Conservation (phyloP, 2,797 vertebrate species). For the Acipenser transmontanus region DNA sequence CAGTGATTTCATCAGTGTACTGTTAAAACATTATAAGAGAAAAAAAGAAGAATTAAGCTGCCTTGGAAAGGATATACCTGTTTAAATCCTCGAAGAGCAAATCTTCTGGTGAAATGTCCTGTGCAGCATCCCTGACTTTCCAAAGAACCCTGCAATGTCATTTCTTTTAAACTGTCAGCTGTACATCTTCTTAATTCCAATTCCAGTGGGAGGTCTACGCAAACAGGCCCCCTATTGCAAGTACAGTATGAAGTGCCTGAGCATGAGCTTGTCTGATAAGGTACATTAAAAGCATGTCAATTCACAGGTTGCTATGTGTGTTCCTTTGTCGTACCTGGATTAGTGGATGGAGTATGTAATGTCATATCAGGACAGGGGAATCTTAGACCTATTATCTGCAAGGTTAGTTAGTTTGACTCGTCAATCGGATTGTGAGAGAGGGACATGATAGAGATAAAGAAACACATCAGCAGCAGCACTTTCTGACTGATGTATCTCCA, state of each 20-base stretch:
- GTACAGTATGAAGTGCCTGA: slow-evolving; percentile 13
- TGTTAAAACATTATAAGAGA: no score
- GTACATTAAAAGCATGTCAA: slow-evolving; percentile 24
- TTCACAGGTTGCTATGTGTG: slow-evolving; percentile 21
- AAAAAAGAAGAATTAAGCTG: no score
- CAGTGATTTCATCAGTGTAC: no score
- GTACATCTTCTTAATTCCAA: no score
- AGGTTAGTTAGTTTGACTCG: slow-evolving; percentile 28
- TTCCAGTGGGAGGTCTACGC: no score
- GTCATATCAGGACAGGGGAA: slow-evolving; percentile 27
- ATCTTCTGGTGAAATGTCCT: no score
- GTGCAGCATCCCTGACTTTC: no score
- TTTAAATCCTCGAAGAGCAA: no score
- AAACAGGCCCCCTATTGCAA: background rate
- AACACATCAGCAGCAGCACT: no score
- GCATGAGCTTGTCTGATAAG: slow-evolving; percentile 16
- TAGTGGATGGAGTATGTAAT: slow-evolving; percentile 31
- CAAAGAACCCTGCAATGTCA: no score
- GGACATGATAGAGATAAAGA: background rate
- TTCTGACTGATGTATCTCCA: background rate
- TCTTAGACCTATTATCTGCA: slow-evolving; percentile 30
- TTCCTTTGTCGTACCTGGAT: slow-evolving; percentile 27
- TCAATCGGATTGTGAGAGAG: slow-evolving; percentile 25
- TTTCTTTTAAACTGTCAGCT: no score
- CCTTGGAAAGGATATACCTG: no score